A percentile compares a stretch with the other conserved stretches of the same genome.
Conservation (phyloP, 2,888 invertebrate species). For the Aethes cnicana region DNA sequence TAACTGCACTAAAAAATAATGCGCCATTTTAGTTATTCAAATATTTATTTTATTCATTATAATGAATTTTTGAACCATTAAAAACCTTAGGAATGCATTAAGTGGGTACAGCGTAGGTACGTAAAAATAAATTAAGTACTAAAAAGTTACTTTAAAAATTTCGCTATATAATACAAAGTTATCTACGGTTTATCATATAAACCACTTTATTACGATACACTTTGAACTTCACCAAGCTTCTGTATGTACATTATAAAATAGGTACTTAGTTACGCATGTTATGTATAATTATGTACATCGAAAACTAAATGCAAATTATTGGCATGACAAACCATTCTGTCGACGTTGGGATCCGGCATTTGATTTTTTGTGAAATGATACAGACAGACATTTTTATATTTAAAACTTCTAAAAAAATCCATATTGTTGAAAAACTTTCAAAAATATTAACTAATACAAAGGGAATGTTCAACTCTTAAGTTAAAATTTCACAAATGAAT, state of each 20-base stretch:
- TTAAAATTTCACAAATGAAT: no score
- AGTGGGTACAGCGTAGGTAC: slow-evolving; percentile 60
- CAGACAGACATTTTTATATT: no score
- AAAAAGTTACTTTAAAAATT: slow-evolving; percentile 60
- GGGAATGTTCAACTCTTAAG: no score
- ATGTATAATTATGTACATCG: slow-evolving; percentile 54
- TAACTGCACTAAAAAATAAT: slow-evolving; percentile 26
- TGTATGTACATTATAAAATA: slow-evolving; percentile 33
- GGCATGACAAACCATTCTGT: slow-evolving; percentile 37
- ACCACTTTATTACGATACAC: slow-evolving; percentile 54
- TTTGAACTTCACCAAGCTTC: slow-evolving; percentile 23
- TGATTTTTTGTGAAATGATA: not conserved
- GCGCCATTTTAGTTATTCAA: slow-evolving; percentile 51
- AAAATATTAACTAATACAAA: no score
- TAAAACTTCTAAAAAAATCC: no score
- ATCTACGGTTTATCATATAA: slow-evolving; percentile 73
- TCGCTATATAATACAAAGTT: slow-evolving; percentile 59
- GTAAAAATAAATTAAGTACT: slow-evolving; percentile 78
- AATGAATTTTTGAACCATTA: slow-evolving; percentile 69
- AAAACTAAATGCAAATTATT: slow-evolving; percentile 60
- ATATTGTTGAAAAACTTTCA: no score
- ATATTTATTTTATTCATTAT: slow-evolving; percentile 72
- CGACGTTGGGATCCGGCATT: not conserved
- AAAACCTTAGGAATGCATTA: slow-evolving; percentile 76
- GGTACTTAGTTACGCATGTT: slow-evolving; percentile 48